A percentile compares a stretch with the other conserved stretches of the same genome.
Conservation (phyloP, 2,888 invertebrate species). For the Acrobasis repandana region DNA sequence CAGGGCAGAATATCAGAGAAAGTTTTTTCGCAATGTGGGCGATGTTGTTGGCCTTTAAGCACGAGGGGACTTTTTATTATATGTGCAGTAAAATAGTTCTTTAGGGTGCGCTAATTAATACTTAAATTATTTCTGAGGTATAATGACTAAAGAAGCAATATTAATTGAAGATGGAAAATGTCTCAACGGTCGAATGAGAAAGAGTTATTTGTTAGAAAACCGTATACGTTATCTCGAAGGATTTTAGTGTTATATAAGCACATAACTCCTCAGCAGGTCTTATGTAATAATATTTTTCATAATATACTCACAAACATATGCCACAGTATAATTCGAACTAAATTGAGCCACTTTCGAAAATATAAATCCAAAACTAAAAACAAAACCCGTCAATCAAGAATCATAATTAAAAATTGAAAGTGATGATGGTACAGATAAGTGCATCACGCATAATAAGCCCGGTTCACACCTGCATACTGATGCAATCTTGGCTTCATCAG, state of each 20-base stretch:
- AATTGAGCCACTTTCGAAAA: background rate
- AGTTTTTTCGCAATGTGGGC: background rate
- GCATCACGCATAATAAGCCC: conserved; percentile 38
- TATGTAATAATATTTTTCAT: too few relatives aligned
- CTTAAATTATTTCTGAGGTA: background rate
- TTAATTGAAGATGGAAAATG: too few relatives aligned
- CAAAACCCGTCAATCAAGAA: conserved; percentile 4
- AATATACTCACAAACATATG: too few relatives aligned
- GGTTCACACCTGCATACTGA: conserved; percentile 48
- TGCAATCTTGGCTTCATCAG: conserved; percentile 40
- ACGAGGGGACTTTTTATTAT: background rate
- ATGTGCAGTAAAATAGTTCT: background rate
- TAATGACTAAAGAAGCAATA: background rate
- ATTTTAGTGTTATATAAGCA: too few relatives aligned
- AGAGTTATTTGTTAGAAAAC: too few relatives aligned
- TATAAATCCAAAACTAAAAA: background rate
- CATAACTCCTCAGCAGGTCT: too few relatives aligned
- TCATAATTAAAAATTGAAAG: conserved; percentile 15
- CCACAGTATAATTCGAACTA: too few relatives aligned
- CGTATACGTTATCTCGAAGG: too few relatives aligned
- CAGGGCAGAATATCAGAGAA: conserved; percentile 19
- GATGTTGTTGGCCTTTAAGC: conserved; percentile 11
- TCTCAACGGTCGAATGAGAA: too few relatives aligned
- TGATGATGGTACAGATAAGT: conserved; percentile 17
- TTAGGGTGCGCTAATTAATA: background rate